Conservation (phyloP, 2,797 vertebrate species). For the Thaleichthys pacificus region DNA sequence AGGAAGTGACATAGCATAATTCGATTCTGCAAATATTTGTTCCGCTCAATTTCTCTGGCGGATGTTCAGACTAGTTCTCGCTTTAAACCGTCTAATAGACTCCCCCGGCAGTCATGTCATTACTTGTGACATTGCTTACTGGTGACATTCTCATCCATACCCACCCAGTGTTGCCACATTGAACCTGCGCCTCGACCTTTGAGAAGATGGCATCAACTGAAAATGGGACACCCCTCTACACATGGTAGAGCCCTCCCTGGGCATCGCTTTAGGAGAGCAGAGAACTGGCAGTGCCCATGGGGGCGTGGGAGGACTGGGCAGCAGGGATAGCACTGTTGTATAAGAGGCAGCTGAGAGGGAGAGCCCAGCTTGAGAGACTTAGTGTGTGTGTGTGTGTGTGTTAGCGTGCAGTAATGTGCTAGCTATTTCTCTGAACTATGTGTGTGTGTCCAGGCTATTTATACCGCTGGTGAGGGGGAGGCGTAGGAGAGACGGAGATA, state of each 20-base stretch:
- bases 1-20: too few species aligned
- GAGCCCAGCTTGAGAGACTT: slow-evolving; percentile 48
- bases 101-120: not conserved
- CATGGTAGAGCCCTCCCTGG: not conserved
- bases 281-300: slow-evolving; percentile 51
- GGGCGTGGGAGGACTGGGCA: slow-evolving; percentile 51
- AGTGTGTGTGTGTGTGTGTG: slow-evolving; percentile 25
- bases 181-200: too few species aligned
- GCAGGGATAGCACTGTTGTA: slow-evolving; percentile 51
- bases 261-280: slow-evolving; percentile 26
- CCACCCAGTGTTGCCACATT: too few species aligned
- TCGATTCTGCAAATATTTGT: too few species aligned
- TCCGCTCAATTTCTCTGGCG: too few species aligned
- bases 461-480: slow-evolving; percentile 48
- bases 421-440: slow-evolving; percentile 34
- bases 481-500: slow-evolving; percentile 23
- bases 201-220: too few species aligned
- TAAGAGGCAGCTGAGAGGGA: slow-evolving; percentile 40
- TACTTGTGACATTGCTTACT: not conserved
- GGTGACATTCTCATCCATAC: not conserved
- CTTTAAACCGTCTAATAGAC: too few species aligned
- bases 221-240: not conserved
- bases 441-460: slow-evolving; percentile 51
- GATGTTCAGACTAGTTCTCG: too few species aligned
- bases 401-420: not conserved